Evolutionary conservation across 1,140 invertebrate genomes (phyloP).

Genomic region (Bombyx mandarina): DNA sequence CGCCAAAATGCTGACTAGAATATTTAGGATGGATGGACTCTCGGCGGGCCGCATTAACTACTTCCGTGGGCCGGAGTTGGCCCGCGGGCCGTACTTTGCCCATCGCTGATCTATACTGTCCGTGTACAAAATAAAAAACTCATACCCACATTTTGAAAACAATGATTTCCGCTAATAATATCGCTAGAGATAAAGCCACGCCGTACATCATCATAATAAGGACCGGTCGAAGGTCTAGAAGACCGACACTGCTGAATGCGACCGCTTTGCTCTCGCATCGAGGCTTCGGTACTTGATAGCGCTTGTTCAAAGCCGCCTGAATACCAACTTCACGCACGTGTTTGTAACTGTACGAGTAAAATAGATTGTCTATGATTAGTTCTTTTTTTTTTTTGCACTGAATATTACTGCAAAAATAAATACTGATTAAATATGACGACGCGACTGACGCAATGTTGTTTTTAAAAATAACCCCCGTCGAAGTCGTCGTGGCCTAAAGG

Average conservation of each 20-base stretch:
- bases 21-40: no score
- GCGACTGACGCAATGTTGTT: no score
- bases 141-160: conserved; percentile 11
- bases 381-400: no score
- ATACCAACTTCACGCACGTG: conserved; percentile 48
- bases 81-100: no score
- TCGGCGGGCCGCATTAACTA: no score
- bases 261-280: conserved; percentile 30
- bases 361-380: neutral
- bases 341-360: conserved; percentile 31
- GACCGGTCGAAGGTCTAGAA: conserved; percentile 37
- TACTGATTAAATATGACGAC: no score
- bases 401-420: no score
- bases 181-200: conserved; percentile 20
- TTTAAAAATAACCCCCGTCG: no score
- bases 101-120: no score
- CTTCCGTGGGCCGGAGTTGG: no score
- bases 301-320: conserved; percentile 28
- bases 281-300: conserved; percentile 35
- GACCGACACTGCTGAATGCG: conserved; percentile 45
- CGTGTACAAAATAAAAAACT: neutral
- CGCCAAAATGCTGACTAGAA: no score
- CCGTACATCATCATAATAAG: conserved; percentile 44
- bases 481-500: no score
- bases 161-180: conserved; percentile 12